Percentiles rank a stretch among this genome's conserved stretches.
Evolutionary conservation across 2,797 vertebrate genomes (phyloP).

Genomic region (Sphaeramia orbicularis): DNA sequence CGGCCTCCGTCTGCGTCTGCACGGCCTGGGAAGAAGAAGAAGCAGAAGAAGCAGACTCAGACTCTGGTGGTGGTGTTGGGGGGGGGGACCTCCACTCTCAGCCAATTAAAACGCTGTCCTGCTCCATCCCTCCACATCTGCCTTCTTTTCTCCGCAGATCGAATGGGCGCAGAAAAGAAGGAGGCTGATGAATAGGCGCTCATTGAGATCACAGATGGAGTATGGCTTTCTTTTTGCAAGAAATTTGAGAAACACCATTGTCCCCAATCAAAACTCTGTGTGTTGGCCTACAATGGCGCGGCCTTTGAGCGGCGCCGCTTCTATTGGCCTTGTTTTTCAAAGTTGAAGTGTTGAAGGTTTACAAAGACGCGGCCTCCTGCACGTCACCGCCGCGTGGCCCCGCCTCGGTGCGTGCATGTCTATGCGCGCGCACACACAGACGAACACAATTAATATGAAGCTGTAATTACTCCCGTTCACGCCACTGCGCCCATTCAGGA

Average conservation of each 20-base stretch:
- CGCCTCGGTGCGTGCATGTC: constrained; percentile 81
- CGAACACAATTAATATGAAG: constrained; percentile 88
- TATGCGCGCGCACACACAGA: constrained; percentile 20
- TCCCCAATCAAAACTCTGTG: constrained; percentile 98
- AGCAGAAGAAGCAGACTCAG: no score
- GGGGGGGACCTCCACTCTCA: constrained; percentile 66
- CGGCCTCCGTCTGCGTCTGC: constrained; percentile 62
- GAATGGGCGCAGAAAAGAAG: constrained; percentile 84
- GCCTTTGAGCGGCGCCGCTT: constrained; percentile 93
- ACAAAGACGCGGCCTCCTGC: constrained; percentile 92
- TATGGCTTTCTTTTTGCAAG: constrained; percentile 93
- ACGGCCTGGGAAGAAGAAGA: constrained; percentile 46
- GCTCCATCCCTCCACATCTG: constrained; percentile 93
- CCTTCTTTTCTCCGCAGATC: constrained; percentile 91
- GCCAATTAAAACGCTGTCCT: constrained; percentile 92
- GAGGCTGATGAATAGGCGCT: constrained; percentile 87
- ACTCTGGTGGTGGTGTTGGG: no score
- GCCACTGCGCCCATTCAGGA: constrained; percentile 86
- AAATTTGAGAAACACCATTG: constrained; percentile 99
- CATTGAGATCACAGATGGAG: constrained; percentile 99
- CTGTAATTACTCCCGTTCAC: constrained; percentile 88
- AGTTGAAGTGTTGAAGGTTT: constrained; percentile 94
- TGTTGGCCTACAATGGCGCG: constrained; percentile 91
- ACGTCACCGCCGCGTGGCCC: constrained; percentile 90
- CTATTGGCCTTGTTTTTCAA: constrained; percentile 97